These are phyloP conservation scores for Donacobius atricapilla DNA, from an alignment of 2,113 vertebrate genomes.

Conservation along the genomic window DNA sequence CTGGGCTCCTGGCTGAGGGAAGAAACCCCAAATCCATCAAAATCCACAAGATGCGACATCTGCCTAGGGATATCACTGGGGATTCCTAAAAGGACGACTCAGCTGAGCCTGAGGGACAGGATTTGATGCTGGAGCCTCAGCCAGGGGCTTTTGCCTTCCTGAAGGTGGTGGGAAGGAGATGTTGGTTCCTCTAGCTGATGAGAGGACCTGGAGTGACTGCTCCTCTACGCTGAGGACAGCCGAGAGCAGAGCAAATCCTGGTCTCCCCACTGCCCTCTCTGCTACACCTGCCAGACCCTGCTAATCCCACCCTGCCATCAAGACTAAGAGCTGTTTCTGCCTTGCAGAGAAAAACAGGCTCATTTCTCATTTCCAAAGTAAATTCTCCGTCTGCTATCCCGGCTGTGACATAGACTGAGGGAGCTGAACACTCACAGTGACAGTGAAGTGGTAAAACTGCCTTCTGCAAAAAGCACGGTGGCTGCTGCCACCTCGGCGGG, in stretches of 20 bases:
- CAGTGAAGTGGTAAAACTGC: conserved; percentile 74
- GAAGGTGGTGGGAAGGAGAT: not conserved
- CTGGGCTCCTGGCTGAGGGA: not conserved
- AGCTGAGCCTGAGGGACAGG: not conserved
- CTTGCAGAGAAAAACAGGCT: not conserved
- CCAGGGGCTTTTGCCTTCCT: not conserved
- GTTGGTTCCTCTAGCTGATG: not conserved
- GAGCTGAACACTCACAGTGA: conserved; percentile 37
- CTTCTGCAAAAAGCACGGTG: conserved; percentile 42
- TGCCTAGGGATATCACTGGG: not conserved
- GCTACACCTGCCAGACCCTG: not conserved
- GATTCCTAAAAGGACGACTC: not conserved
- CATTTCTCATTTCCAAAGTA: not conserved
- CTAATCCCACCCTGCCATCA: not conserved
- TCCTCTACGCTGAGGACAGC: not conserved
- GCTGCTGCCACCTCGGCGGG: conserved; percentile 17
- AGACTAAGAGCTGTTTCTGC: not conserved
- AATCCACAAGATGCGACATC: not conserved
- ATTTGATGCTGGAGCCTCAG: not conserved
- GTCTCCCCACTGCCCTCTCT: not conserved
- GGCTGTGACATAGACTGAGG: conserved; percentile 39
- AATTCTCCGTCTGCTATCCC: conserved; percentile 39
- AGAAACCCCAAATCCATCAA: not conserved
- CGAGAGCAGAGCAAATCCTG: not conserved
- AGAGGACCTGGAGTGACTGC: not conserved